Percentiles rank a stretch among this genome's conserved stretches.
Conservation (phyloP, 2,888 invertebrate genomes). For the Standfussiana lucernea region DNA sequence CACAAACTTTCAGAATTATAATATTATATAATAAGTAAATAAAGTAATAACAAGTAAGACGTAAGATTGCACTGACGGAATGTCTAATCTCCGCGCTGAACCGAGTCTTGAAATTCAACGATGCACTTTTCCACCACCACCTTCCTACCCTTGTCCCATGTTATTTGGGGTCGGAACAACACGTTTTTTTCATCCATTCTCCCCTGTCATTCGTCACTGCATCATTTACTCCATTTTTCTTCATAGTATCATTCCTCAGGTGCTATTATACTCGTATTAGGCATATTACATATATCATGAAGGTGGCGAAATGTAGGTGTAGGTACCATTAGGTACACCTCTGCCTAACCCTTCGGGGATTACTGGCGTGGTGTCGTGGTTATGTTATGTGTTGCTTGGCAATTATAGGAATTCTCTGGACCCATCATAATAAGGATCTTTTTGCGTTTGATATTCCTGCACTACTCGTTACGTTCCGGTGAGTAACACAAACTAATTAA, state of each 20-base stretch:
- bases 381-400: too few relatives aligned
- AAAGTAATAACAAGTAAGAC: not conserved
- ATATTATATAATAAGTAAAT: not conserved
- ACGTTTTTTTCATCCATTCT: too few relatives aligned
- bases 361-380: too few relatives aligned
- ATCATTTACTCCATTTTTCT: not conserved
- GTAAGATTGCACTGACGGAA: not conserved
- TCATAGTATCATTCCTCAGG: too few relatives aligned
- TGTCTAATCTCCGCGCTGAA: not conserved
- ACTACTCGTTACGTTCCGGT: conserved; percentile 11
- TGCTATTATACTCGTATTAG: not conserved
- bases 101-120: not conserved
- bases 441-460: not conserved
- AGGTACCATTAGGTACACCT: too few relatives aligned
- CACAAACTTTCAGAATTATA: not conserved
- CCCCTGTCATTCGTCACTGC: not conserved
- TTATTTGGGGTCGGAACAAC: too few relatives aligned
- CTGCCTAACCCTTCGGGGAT: too few relatives aligned
- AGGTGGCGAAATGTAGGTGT: too few relatives aligned
- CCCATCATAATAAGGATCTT: not conserved
- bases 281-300: not conserved
- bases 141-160: too few relatives aligned
- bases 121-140: not conserved
- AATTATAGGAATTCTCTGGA: not conserved
- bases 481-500: conserved; percentile 32